These are phyloP conservation scores for Gandaritis pyraliata DNA, from an alignment of 2,888 invertebrate species.

Conservation along the genomic window DNA sequence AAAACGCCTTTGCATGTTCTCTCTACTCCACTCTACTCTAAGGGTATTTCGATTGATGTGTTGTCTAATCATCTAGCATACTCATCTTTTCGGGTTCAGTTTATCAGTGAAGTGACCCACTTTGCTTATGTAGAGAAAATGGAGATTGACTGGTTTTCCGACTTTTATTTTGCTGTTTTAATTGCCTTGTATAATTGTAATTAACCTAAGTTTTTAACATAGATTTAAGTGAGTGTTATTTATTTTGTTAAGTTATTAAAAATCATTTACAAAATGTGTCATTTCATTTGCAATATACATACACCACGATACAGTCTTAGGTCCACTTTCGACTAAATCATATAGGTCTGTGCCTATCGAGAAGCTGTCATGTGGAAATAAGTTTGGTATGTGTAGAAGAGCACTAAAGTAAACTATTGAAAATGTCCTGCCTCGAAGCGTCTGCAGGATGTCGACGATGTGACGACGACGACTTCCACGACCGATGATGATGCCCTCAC, in stretches of 20 bases:
- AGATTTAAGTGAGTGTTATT: conserved; percentile 48
- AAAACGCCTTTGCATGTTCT: no score
- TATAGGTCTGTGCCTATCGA: no score
- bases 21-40: no score
- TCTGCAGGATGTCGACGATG: no score
- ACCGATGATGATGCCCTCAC: no score
- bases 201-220: conserved; percentile 59
- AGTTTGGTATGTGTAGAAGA: no score
- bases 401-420: no score
- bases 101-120: background rate
- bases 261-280: conserved; percentile 36
- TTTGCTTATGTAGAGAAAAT: background rate
- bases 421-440: no score
- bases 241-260: conserved; percentile 57
- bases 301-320: background rate
- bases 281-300: conserved; percentile 19
- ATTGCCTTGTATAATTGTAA: conserved; percentile 58
- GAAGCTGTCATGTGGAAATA: no score
- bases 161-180: conserved; percentile 32
- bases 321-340: conserved; percentile 9
- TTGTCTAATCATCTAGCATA: background rate
- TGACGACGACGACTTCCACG: no score
- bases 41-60: no score
- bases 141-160: background rate
- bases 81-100: background rate